Evolutionary conservation across 2,797 vertebrate species (phyloP).

Genomic region (Sebastes trivittatus): DNA sequence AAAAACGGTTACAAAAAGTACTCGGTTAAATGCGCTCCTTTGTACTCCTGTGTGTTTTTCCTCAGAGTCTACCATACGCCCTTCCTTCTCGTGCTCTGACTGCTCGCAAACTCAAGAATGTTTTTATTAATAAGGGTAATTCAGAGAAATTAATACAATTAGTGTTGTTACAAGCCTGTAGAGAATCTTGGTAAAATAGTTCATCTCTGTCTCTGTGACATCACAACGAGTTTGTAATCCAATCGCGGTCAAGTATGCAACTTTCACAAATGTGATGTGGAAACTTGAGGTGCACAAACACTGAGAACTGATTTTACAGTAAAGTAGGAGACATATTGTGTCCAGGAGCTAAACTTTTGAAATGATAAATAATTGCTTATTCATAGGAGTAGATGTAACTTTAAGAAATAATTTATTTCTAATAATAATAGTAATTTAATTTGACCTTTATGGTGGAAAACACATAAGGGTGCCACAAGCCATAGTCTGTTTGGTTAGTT

Average conservation of each 20-base stretch:
- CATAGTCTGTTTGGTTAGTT: fast-evolving
- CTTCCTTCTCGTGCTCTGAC: neutral
- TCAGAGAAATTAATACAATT: neutral
- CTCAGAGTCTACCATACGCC: neutral
- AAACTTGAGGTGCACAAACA: neutral
- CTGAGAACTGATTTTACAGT: neutral
- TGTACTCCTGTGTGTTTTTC: neutral
- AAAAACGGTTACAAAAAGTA: neutral
- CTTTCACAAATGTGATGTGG: neutral
- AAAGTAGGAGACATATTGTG: neutral
- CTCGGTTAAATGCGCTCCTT: neutral
- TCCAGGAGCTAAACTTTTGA: neutral
- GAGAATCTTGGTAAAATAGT: neutral
- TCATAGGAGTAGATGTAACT: neutral
- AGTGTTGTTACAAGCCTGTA: neutral
- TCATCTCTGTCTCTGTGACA: neutral
- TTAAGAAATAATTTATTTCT: too few relatives aligned
- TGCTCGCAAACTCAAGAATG: neutral
- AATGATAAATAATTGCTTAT: neutral
- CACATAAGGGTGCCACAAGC: too few relatives aligned
- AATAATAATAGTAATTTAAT: neutral
- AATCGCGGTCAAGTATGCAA: neutral
- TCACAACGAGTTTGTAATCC: neutral
- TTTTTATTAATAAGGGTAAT: neutral
- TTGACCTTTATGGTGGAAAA: neutral